Evolutionary conservation across 2,113 vertebrate genomes (phyloP), one percentile per base, ranked within the genome.

Genomic region (Otolemur garnettii): DNA sequence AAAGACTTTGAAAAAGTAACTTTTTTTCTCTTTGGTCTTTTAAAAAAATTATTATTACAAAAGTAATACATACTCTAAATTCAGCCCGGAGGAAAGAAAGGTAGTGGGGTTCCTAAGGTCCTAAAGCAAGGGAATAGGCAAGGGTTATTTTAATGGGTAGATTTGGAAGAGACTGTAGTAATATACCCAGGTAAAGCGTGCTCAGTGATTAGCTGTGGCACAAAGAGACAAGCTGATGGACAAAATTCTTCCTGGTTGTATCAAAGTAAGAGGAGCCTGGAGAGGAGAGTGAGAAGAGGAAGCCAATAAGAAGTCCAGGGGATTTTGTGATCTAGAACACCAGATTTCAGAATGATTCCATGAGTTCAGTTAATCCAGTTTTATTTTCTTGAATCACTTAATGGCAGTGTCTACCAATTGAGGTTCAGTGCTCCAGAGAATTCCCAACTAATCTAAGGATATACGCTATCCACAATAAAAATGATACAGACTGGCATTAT

Each of bases 331-430:
- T 88, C 71, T 60, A 38, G 50, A 77, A 64, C n/a, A 77, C 28
- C 15, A 28, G 33, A 4, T 12, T 86, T 83, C 19, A 62, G 7
- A 90, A 68, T 92, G 33, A 79, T 28, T 53, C 13, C 17, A 4
- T 68, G 68, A 35, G 7, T 80, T 95, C 38, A 59, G 3, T 30
- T 45, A 17, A 30, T 81, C 83, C 13, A n/a, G 45, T 71, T 83
- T n/a, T 15, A 14, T 82, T 87, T 94, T 93, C 91, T 75, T 90
- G 71, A 82, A 55, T 87, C 14, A 28, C 42, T 45, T 91, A 77
- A 78, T 77, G 19, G 21, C n/a, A 57, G 15, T 75, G 53, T 66
- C 6, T 2, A n/a, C 74, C 66, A n/a, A 1, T 57, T 88, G n/a
- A 81, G 28, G 24, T 81, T 81, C 66, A 87, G 22, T 84, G 75